These are phyloP conservation scores for Plutomurus gul DNA, from an alignment of 1,140 invertebrate genomes.

Conservation along the genomic window DNA sequence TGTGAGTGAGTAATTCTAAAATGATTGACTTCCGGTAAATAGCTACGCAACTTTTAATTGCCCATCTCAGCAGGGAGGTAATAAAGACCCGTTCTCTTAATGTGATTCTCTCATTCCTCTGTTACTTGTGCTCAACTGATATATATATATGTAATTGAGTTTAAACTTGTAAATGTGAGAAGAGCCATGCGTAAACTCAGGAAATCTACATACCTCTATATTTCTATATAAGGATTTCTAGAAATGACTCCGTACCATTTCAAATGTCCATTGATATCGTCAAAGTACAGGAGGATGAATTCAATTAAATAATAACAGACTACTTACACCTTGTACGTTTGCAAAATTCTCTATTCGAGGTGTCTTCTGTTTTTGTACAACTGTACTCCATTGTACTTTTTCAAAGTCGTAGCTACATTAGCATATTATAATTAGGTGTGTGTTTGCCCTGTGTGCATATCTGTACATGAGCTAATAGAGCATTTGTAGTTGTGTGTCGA, in stretches of 20 bases:
- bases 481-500: background rate
- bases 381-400: too few relatives aligned
- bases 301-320: too few relatives aligned
- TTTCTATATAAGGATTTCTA: background rate
- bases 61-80: constrained; percentile 18
- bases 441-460: background rate
- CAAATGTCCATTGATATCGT: too few relatives aligned
- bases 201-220: background rate
- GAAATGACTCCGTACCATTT: too few relatives aligned
- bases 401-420: background rate
- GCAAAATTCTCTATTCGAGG: too few relatives aligned
- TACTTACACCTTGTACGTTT: too few relatives aligned
- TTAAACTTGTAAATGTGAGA: background rate
- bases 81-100: constrained; percentile 34
- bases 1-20: background rate
- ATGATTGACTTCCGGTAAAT: constrained; percentile 32
- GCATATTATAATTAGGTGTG: constrained; percentile 17
- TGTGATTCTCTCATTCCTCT: background rate
- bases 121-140: background rate
- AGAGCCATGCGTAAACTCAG: background rate
- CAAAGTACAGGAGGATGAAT: too few relatives aligned
- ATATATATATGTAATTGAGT: background rate
- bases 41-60: constrained; percentile 26
- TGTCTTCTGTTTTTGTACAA: too few relatives aligned
- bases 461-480: background rate